Percentiles rank a stretch among this genome's conserved stretches.
Evolutionary conservation across 2,797 vertebrate species (phyloP).

Genomic region (Oophaga sylvatica): DNA sequence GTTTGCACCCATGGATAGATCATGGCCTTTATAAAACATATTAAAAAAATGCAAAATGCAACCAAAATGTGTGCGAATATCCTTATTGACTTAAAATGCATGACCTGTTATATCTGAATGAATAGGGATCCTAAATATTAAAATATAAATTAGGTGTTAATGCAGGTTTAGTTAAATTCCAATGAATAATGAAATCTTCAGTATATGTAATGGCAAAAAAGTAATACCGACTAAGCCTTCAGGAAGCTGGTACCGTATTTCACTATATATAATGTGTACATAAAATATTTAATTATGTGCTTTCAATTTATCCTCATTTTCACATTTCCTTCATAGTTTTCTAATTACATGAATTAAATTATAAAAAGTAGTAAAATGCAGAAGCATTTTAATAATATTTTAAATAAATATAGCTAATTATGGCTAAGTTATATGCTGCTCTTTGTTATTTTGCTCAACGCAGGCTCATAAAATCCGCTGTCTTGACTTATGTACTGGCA

Average conservation of each 20-base stretch:
- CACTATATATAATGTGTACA: not conserved
- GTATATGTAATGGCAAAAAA: no score
- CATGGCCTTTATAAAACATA: no score
- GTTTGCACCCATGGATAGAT: no score
- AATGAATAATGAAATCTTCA: no score
- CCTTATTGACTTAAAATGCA: no score
- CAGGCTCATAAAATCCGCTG: constrained; percentile 55
- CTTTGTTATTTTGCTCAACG: constrained; percentile 29
- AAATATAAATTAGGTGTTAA: no score
- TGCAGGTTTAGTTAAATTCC: no score
- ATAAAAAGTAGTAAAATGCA: constrained; percentile 13
- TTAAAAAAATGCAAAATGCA: no score
- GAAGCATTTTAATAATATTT: not conserved
- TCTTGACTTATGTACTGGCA: constrained; percentile 64
- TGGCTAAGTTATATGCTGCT: constrained; percentile 11
- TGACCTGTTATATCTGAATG: no score
- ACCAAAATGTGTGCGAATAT: no score
- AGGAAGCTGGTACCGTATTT: not conserved
- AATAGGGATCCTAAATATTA: no score
- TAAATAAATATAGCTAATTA: constrained; percentile 28
- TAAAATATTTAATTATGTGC: not conserved
- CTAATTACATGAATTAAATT: constrained; percentile 26
- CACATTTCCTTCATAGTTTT: not conserved
- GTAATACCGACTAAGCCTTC: no score
- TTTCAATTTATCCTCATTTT: not conserved